A percentile compares a stretch with the other conserved stretches of the same genome.
These are phyloP conservation scores for Eupithecia exiguata DNA, from an alignment of 2,888 invertebrate species.

Conservation along the genomic window DNA sequence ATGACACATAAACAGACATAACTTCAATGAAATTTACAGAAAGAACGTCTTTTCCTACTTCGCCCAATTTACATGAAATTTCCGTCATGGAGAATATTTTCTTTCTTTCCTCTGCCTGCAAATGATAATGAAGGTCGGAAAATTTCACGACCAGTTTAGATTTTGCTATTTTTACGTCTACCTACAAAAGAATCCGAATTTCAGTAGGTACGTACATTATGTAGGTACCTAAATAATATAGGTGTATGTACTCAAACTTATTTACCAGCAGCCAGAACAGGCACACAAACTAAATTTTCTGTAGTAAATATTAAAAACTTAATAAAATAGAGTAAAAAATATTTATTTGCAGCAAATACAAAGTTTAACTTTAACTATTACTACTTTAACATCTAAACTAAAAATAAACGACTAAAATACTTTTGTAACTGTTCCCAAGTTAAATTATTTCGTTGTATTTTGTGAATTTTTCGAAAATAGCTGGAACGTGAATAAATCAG, in stretches of 20 bases:
- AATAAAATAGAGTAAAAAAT: not conserved
- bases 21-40: slow-evolving; percentile 64
- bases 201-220: not conserved
- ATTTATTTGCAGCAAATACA: not conserved
- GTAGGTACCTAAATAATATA: not conserved
- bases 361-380: too few species aligned
- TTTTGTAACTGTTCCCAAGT: not conserved
- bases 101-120: slow-evolving; percentile 68
- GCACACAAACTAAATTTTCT: not conserved
- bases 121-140: slow-evolving; percentile 76
- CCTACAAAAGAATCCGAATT: not conserved
- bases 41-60: slow-evolving; percentile 65
- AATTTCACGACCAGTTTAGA: slow-evolving; percentile 73
- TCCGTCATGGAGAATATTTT: slow-evolving; percentile 71
- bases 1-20: slow-evolving; percentile 30
- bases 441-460: not conserved
- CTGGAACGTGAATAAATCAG: slow-evolving; percentile 13
- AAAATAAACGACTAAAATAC: too few species aligned
- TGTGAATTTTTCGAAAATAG: not conserved
- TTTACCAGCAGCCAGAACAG: not conserved
- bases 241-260: not conserved
- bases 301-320: not conserved
- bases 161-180: slow-evolving; percentile 48
- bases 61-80: slow-evolving; percentile 78
- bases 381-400: too few species aligned